Percentiles rank a stretch among this genome's conserved stretches.
Conservation (phyloP, 2,888 invertebrate species). For the Chorisops tibialis region DNA sequence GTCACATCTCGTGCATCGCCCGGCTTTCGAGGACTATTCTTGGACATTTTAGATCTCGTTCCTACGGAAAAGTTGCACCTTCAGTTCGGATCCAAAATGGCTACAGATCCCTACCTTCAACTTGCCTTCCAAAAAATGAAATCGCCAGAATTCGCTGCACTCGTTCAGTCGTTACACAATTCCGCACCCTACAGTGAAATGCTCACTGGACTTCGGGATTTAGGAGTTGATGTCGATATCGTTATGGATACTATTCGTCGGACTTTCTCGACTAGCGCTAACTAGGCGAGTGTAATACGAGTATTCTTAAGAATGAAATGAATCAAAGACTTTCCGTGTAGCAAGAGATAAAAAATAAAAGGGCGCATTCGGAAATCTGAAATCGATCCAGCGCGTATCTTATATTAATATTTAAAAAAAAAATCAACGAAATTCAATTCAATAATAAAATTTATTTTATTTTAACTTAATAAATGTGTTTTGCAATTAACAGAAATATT, state of each 20-base stretch:
- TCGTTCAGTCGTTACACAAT: neutral
- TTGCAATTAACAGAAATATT: too few relatives aligned
- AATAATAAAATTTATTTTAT: too few relatives aligned
- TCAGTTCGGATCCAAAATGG: neutral
- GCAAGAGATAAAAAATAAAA: too few relatives aligned
- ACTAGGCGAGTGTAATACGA: too few relatives aligned
- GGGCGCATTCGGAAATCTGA: too few relatives aligned
- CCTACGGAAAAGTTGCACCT: conserved; percentile 14
- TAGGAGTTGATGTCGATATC: conserved; percentile 14
- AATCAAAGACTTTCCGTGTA: too few relatives aligned
- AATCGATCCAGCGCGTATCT: too few relatives aligned
- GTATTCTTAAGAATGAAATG: too few relatives aligned
- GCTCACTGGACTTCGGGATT: conserved; percentile 4
- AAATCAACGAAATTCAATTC: too few relatives aligned
- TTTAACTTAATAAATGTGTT: too few relatives aligned
- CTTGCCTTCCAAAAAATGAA: neutral
- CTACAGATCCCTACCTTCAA: conserved; percentile 1
- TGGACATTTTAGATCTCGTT: conserved; percentile 17
- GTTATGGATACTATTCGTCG: conserved; percentile 9
- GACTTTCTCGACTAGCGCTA: neutral
- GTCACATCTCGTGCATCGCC: conserved; percentile 5
- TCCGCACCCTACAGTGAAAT: conserved; percentile 10
- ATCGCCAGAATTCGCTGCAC: neutral
- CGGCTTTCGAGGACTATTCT: conserved; percentile 19
- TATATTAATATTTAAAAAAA: too few relatives aligned